Evolutionary conservation across 2,113 vertebrate species (phyloP), one percentile per base, ranked within the genome.

Genomic region (Emberiza fucata): DNA sequence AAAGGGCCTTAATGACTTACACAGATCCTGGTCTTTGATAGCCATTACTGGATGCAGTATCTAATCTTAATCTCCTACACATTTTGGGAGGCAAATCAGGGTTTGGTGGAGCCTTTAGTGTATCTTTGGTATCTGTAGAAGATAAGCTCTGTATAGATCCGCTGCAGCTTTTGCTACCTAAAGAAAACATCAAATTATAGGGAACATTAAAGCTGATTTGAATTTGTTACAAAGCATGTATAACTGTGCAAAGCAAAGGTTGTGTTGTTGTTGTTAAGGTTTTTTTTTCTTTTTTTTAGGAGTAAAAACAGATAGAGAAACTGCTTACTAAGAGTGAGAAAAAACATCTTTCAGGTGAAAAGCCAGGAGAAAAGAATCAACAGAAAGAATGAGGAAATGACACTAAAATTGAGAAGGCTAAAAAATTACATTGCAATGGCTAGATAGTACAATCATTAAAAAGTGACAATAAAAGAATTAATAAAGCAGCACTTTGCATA

Each of bases 21-120:
- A 99, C 98, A 77, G 99, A 99, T 93, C 98, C 98, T 1, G 99
- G 99, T 80, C 98, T 98, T 95, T 99, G 99, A 97, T 99, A 99
- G 88, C 99, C 99, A 44, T 99, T 99, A 97, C 97, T 99, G 39
- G 98, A 98, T 5, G 98, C 91, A 9, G 95, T 94, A 92, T 99
- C 98, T 69, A 97, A 96, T 90, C 98, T 97, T 92, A 98, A 96
- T 79, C 97, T 98, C 51, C 97, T 95, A 61, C 97, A 97, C 95
- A 97, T 98, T 98, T 99, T 99, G 8, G 98, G 98, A 63, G 99
- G 99, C 92, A 99, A 94, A 47, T 99, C 98, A 50, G 98, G 99
- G 88, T 98, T 98, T 64, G 94, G 82, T 6, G 96, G 92, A 75
- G 87, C 75, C 92, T 98, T 99, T 61, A 97, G 95, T 21, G 88